Conservation (phyloP, 2,888 invertebrate species). For the Parelbella ahira region DNA sequence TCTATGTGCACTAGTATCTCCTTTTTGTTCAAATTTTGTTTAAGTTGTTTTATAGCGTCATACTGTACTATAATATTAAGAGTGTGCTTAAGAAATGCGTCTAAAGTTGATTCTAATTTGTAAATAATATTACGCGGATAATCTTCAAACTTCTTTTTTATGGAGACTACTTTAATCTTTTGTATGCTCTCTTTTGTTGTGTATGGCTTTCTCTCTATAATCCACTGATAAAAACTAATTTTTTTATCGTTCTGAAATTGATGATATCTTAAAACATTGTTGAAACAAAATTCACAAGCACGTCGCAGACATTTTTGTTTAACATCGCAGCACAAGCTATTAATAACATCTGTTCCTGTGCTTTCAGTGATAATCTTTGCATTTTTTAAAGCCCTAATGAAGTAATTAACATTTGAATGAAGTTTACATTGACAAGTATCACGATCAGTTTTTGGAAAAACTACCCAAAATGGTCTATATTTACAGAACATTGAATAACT, state of each 20-base stretch:
- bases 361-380: neutral
- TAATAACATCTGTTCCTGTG: neutral
- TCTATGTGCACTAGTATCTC: conserved; percentile 1
- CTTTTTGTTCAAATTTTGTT: neutral
- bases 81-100: too few relatives aligned
- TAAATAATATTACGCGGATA: too few relatives aligned
- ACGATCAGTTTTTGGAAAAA: conserved; percentile 1
- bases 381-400: neutral
- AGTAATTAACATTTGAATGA: conserved; percentile 14
- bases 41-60: conserved; percentile 23
- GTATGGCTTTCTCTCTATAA: too few relatives aligned
- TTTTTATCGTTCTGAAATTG: neutral
- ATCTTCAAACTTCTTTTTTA: too few relatives aligned
- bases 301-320: neutral
- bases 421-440: conserved; percentile 26
- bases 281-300: neutral
- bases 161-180: too few relatives aligned
- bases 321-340: neutral
- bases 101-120: too few relatives aligned
- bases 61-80: too few relatives aligned
- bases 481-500: conserved; percentile 16
- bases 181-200: too few relatives aligned
- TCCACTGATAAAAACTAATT: neutral
- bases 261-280: neutral
- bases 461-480: neutral